phyloP scores from a whole-genome alignment of 53 echinoderm and acorn worm species.

The Apostichopus leukothele region DNA sequence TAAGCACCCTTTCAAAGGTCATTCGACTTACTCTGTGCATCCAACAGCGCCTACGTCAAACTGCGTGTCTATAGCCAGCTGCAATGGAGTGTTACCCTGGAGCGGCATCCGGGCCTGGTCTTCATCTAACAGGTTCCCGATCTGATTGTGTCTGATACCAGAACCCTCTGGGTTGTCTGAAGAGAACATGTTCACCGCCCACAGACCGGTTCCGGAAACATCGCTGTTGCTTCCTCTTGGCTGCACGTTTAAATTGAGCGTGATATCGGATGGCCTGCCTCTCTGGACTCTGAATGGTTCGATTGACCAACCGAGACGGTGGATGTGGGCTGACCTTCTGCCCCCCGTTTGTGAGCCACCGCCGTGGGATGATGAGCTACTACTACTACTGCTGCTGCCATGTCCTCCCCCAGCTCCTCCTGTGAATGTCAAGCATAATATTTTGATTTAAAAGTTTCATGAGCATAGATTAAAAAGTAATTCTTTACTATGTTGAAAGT shows the following conservation, averaged over 20 bases:
- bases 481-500: too few relatives aligned
- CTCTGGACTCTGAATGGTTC: conserved; percentile 9
- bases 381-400: not conserved
- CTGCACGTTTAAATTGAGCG: conserved; percentile 4
- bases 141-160: conserved; percentile 13
- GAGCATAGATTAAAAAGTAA: too few relatives aligned
- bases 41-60: conserved; percentile 22
- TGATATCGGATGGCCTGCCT: not conserved
- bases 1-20: too few relatives aligned
- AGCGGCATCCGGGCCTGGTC: conserved; percentile 7
- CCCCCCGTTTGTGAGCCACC: not conserved
- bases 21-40: conserved; percentile 29
- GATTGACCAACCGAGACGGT: not conserved
- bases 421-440: too few relatives aligned
- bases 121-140: not conserved
- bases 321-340: not conserved
- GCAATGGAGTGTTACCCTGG: not conserved
- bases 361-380: not conserved
- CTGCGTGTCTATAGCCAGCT: not conserved
- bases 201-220: conserved; percentile 57
- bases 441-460: too few relatives aligned
- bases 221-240: conserved; percentile 19
- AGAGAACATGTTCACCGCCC: conserved; percentile 61
- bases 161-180: conserved; percentile 10
- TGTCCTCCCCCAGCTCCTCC: too few relatives aligned